These are phyloP conservation scores for Chionodraco myersi DNA, from an alignment of 2,113 vertebrate species.

Conservation along the genomic window DNA sequence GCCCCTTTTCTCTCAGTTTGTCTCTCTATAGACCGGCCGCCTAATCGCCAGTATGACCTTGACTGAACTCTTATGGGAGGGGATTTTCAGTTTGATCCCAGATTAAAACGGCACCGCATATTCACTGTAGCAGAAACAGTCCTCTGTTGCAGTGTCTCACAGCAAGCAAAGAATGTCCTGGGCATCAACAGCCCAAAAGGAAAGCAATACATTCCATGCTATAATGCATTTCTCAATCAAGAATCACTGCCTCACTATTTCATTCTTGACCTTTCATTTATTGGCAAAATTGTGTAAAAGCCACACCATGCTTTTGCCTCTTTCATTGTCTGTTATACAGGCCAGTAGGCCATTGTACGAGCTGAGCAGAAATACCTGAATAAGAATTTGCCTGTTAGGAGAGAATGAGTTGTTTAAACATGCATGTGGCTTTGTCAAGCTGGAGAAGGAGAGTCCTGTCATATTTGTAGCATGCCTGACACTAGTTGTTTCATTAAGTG, in stretches of 20 bases:
- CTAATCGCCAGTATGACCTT: conserved; percentile 84
- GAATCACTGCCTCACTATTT: conserved; percentile 9
- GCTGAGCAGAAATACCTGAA: conserved; percentile 32
- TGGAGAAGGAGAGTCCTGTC: conserved; percentile 31
- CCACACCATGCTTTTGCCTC: neutral
- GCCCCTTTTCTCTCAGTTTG: conserved; percentile 20
- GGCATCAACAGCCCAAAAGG: conserved; percentile 33
- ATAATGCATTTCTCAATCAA: conserved; percentile 20
- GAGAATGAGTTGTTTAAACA: conserved; percentile 42
- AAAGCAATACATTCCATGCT: conserved; percentile 27
- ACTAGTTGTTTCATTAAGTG: conserved; percentile 27
- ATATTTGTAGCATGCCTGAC: conserved; percentile 56
- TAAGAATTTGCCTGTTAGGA: conserved; percentile 28
- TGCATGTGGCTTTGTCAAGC: conserved; percentile 28
- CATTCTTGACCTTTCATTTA: conserved; percentile 38
- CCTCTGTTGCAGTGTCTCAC: conserved; percentile 61
- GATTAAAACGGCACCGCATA: conserved; percentile 84
- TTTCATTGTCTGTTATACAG: conserved; percentile 1
- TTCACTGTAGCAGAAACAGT: conserved; percentile 72
- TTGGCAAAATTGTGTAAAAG: neutral
- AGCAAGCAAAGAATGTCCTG: conserved; percentile 21
- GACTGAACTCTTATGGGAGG: conserved; percentile 80
- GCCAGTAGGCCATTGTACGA: conserved; percentile 20
- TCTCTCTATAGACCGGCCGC: conserved; percentile 75
- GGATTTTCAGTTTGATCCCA: conserved; percentile 86